phyloP scores from a whole-genome alignment of 1,140 invertebrate genomes.

The Drosophila subpulchrella region DNA sequence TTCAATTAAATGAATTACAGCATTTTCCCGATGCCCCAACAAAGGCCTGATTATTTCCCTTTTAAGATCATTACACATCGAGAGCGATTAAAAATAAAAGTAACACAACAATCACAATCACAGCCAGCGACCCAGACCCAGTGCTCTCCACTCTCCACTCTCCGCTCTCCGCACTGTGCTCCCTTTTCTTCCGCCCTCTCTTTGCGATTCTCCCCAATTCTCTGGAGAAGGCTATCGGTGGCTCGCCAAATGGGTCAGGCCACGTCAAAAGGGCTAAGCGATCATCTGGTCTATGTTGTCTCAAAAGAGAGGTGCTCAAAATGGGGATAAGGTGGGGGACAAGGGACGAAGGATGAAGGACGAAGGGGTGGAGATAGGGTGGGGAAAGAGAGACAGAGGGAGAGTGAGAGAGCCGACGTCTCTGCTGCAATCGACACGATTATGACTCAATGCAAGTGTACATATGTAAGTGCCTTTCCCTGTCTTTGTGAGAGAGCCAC shows the following conservation, averaged over 20 bases:
- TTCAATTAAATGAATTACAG: conserved; percentile 18
- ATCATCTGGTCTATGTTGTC: conserved; percentile 53
- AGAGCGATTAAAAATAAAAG: conserved; percentile 48
- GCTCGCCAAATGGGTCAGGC: conserved; percentile 75
- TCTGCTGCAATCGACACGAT: conserved; percentile 69
- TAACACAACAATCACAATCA: conserved; percentile 34
- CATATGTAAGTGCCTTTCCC: conserved; percentile 31
- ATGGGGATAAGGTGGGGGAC: not conserved
- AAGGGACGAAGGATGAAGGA: not conserved
- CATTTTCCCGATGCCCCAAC: conserved; percentile 21
- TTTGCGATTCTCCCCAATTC: conserved; percentile 15
- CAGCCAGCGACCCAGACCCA: conserved; percentile 71
- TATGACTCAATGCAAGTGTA: conserved; percentile 80
- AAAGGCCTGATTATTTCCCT: conserved; percentile 38
- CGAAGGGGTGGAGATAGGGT: not conserved
- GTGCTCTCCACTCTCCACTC: conserved; percentile 61
- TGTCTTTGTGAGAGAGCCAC: conserved; percentile 26
- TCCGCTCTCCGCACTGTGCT: conserved; percentile 5
- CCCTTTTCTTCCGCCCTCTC: not conserved
- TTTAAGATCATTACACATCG: conserved; percentile 36
- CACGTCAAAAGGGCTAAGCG: conserved; percentile 74
- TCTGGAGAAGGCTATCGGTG: conserved; percentile 49
- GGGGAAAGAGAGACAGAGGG: not conserved
- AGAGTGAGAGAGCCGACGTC: conserved; percentile 34
- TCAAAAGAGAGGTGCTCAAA: not conserved